phyloP scores from a whole-genome alignment of 2,888 invertebrate genomes.

The Gymnocheta viridis region DNA sequence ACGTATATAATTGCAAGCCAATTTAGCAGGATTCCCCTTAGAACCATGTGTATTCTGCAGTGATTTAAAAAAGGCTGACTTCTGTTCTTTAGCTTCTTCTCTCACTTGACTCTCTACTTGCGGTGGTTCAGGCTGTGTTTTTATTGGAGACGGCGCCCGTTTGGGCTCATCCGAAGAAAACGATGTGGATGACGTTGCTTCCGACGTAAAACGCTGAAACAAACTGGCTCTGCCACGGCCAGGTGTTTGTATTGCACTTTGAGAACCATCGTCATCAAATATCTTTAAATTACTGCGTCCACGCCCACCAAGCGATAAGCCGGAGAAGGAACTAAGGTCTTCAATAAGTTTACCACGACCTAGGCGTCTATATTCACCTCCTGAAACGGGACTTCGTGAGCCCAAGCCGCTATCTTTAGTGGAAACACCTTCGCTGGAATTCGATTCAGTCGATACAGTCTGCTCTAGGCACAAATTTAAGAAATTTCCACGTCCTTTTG shows the following conservation, averaged over 20 bases:
- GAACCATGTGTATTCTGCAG: slow-evolving; percentile 53
- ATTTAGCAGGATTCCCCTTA: slow-evolving; percentile 79
- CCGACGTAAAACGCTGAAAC: slow-evolving; percentile 53
- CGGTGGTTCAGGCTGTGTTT: neutral
- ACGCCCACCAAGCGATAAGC: slow-evolving; percentile 68
- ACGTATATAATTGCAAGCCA: slow-evolving; percentile 89
- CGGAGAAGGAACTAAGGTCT: slow-evolving; percentile 71
- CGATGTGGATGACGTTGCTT: slow-evolving; percentile 25
- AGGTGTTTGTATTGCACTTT: slow-evolving; percentile 11
- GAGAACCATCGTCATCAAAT: slow-evolving; percentile 45
- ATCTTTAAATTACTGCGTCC: slow-evolving; percentile 53
- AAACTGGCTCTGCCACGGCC: slow-evolving; percentile 71
- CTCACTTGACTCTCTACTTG: neutral
- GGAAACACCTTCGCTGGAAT: slow-evolving; percentile 69
- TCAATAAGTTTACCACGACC: slow-evolving; percentile 74
- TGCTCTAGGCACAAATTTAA: slow-evolving; percentile 45
- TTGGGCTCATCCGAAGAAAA: slow-evolving; percentile 36
- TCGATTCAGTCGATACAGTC: slow-evolving; percentile 65
- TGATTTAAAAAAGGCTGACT: slow-evolving; percentile 44
- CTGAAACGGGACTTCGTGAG: slow-evolving; percentile 70
- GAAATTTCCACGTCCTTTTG: slow-evolving; percentile 71
- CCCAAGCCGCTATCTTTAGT: slow-evolving; percentile 73
- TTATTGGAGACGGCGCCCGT: neutral
- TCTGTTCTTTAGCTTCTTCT: slow-evolving; percentile 37
- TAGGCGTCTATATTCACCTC: slow-evolving; percentile 69